These are phyloP conservation scores for Mareca strepera DNA, from an alignment of 2,797 vertebrate species.

Conservation along the genomic window DNA sequence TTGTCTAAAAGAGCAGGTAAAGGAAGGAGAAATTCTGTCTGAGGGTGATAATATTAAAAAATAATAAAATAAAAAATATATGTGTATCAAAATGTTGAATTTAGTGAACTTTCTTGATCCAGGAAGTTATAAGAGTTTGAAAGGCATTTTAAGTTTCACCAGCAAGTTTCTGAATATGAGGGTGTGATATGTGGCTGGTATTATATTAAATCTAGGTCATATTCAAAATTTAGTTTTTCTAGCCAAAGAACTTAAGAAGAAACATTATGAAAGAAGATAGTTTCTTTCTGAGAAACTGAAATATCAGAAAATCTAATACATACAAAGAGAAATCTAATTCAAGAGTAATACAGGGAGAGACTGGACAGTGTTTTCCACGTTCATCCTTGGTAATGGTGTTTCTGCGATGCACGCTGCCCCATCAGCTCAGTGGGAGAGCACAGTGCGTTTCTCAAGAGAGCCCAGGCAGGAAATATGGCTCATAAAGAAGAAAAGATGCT, in stretches of 20 bases:
- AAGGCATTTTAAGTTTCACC: background rate
- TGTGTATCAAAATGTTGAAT: background rate
- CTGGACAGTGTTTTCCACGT: rapidly evolving
- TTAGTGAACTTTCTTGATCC: background rate
- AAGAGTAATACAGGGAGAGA: background rate
- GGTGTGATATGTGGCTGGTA: background rate
- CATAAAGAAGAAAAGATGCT: background rate
- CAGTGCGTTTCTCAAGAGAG: background rate
- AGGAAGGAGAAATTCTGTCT: background rate
- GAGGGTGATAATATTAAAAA: no score
- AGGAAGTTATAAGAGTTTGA: background rate
- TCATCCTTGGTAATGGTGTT: rapidly evolving
- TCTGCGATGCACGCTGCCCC: rapidly evolving
- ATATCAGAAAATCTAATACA: background rate
- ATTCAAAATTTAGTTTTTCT: background rate
- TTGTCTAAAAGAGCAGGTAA: background rate
- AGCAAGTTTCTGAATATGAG: background rate
- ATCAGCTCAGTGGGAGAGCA: background rate
- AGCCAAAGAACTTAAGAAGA: background rate
- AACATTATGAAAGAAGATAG: background rate
- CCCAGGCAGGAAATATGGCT: background rate
- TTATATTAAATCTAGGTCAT: background rate
- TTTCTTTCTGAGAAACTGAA: background rate
- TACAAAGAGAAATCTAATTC: background rate
- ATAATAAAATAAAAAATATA: no score